Evolutionary conservation across 2,888 invertebrate species (phyloP).

Genomic region (Quadroppia sp.): DNA sequence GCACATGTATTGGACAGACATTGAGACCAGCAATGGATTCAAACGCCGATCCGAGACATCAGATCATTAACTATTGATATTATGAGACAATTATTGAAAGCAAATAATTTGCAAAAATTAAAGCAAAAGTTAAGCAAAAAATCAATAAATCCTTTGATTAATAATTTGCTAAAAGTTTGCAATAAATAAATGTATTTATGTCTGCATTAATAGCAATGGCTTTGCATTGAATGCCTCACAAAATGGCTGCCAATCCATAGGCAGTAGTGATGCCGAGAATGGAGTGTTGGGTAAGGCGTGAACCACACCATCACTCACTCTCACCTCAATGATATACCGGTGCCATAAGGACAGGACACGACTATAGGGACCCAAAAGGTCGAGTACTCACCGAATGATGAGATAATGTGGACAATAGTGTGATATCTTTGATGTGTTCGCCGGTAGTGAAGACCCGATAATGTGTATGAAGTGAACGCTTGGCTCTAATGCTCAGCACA

Average conservation of each 20-base stretch:
- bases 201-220: background rate
- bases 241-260: constrained; percentile 32
- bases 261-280: constrained; percentile 18
- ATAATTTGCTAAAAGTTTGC: too few species aligned
- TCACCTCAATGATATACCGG: background rate
- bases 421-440: background rate
- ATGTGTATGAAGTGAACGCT: background rate
- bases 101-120: background rate
- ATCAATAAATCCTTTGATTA: too few species aligned
- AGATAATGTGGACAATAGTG: too few species aligned
- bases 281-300: constrained; percentile 29
- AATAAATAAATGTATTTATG: background rate
- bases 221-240: constrained; percentile 1
- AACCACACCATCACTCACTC: background rate
- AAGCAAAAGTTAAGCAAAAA: background rate
- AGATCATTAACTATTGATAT: too few species aligned
- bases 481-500: background rate
- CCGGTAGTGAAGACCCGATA: constrained; percentile 1
- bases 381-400: too few species aligned
- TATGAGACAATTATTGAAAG: background rate
- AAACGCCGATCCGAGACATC: background rate
- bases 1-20: background rate
- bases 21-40: background rate
- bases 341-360: background rate
- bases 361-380: too few species aligned